Base-by-base conservation (phyloP, 2,113 vertebrate species). In the Ammospiza nelsoni region DNA sequence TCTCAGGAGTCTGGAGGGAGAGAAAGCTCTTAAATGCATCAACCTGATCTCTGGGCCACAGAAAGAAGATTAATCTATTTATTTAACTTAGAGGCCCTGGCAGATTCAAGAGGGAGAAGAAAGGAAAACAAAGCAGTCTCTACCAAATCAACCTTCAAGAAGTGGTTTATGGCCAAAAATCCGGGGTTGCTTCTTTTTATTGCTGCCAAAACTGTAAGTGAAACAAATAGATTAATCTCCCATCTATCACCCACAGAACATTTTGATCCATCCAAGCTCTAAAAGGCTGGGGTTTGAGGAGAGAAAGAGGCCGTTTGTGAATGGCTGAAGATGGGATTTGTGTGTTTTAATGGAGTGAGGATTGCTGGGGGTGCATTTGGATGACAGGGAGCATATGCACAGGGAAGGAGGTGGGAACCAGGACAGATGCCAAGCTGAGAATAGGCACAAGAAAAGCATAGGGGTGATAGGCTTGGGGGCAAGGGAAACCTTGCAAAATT, bases 11-110 rank as follows among this genome's bases (percentile, higher is more conserved):
- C 92, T 24, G 5, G 29, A 28, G 94, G 88, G 84, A 91, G 67
- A 82, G 82, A 72, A 86, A 79, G 74, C 82, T 87, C 93, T 95
- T 94, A 95, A 91, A 95, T 51, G 91, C 81, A 93, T 94, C 33
- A 83, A 74, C 92, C 88, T 52, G 28, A 66, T 86, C 93, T 91
- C 88, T 79, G 91, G 72, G 87, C 86, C 68, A 55, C 76, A 90
- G 52, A 35, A 87, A 48, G 75, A 54, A 69, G 92, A 87, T 82
- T 68, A 83, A 84, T 96, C 81, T 97, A 93, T 97, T 89, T 93
- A 95, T 97, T 94, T 85, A 89, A 88, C 74, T 62, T 49, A 27
- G 28, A 86, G 33, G 41, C 74, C 79, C 68, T 87, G 86, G 95
- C 90, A 90, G 93, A 90, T 96, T 31, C 12, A 49, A 84, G 80